A percentile compares a stretch with the other conserved stretches of the same genome.
Conservation (phyloP, 2,888 invertebrate species). For the Scaptomyza parva region DNA sequence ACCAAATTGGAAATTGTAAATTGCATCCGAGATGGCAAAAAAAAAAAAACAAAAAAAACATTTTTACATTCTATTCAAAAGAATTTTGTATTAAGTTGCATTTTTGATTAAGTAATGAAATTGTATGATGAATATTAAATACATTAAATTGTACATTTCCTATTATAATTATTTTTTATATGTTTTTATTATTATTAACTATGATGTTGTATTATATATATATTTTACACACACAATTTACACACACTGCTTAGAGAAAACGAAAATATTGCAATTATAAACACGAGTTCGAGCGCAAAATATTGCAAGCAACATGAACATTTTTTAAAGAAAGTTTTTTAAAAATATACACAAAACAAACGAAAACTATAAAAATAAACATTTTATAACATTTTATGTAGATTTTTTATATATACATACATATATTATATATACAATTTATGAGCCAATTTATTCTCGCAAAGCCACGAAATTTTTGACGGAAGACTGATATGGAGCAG, state of each 20-base stretch:
- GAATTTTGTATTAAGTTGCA: constrained; percentile 49
- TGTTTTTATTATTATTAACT: constrained; percentile 33
- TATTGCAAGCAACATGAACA: constrained; percentile 68
- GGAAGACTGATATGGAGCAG: constrained; percentile 73
- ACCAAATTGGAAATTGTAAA: constrained; percentile 63
- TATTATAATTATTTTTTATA: constrained; percentile 40
- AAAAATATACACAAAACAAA: constrained; percentile 49
- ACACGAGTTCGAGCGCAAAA: constrained; percentile 64
- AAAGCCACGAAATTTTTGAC: constrained; percentile 66
- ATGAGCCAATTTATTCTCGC: constrained; percentile 74
- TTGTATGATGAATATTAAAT: constrained; percentile 56
- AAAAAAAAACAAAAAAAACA: constrained; percentile 12
- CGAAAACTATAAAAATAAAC: constrained; percentile 22
- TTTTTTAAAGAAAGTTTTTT: constrained; percentile 61
- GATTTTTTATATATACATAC: constrained; percentile 65
- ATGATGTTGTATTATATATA: constrained; percentile 33
- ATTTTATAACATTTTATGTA: constrained; percentile 74
- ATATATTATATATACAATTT: constrained; percentile 61
- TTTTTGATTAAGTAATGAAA: constrained; percentile 45
- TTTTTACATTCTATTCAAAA: constrained; percentile 22
- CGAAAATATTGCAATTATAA: constrained; percentile 25
- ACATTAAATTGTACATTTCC: constrained; percentile 62
- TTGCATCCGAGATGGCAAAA: constrained; percentile 70
- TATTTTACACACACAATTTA: constrained; percentile 25
- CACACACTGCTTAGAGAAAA: constrained; percentile 36